These are phyloP conservation scores for Idaea biselata DNA, from an alignment of 2,888 invertebrate species.

Conservation along the genomic window DNA sequence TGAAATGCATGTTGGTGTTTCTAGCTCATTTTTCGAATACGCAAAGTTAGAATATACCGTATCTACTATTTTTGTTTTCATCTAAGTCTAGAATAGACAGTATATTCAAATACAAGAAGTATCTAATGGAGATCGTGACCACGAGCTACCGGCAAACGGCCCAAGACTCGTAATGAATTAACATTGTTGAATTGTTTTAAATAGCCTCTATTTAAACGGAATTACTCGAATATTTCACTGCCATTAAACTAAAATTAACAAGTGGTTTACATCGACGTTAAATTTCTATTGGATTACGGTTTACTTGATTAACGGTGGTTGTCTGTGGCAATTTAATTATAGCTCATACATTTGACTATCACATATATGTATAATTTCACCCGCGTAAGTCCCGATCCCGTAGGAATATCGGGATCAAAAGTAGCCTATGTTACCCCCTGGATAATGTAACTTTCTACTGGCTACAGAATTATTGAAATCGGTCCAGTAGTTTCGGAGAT, in stretches of 20 bases:
- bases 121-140: conserved; percentile 3
- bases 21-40: no score
- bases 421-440: no score
- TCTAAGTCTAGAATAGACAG: conserved; percentile 14
- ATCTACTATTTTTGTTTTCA: no score
- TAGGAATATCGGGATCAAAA: no score
- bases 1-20: no score
- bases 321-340: background rate
- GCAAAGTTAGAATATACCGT: no score
- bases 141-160: background rate
- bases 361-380: no score
- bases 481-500: no score
- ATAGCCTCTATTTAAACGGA: background rate
- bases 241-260: background rate
- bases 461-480: no score
- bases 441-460: no score
- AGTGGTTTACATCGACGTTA: background rate
- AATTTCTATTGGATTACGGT: background rate
- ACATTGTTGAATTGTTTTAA: background rate
- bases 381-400: no score
- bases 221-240: background rate
- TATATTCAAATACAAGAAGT: background rate
- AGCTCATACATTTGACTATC: background rate
- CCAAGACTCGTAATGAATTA: background rate
- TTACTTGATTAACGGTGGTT: background rate